A percentile compares a stretch with the other conserved stretches of the same genome.
Conservation (phyloP, 2,113 vertebrate species). For the Ammodytes marinus region DNA sequence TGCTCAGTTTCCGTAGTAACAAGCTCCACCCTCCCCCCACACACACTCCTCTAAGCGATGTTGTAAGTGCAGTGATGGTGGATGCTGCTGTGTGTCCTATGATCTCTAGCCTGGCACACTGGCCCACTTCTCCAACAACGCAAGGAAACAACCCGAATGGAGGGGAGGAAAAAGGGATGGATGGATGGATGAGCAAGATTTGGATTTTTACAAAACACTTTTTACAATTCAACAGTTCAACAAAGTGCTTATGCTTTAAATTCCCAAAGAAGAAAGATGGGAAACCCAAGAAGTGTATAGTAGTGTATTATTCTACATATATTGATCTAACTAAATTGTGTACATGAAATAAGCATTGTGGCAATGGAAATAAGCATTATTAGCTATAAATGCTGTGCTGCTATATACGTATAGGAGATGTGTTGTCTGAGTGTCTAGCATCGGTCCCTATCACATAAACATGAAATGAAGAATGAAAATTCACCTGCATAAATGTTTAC, state of each 20-base stretch:
- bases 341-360: too few species aligned
- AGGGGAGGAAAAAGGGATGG: neutral
- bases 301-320: neutral
- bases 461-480: neutral
- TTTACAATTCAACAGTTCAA: too few species aligned
- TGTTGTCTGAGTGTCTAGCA: too few species aligned
- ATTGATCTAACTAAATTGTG: neutral
- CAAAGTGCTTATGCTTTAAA: too few species aligned
- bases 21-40: constrained; percentile 21
- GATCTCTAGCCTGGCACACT: constrained; percentile 82
- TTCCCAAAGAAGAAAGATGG: neutral
- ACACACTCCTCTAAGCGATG: constrained; percentile 41
- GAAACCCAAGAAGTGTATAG: neutral
- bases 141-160: constrained; percentile 44
- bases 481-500: neutral
- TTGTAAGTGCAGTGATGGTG: constrained; percentile 63
- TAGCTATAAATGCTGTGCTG: too few species aligned
- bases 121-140: constrained; percentile 75
- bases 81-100: constrained; percentile 15
- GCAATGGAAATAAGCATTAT: too few species aligned
- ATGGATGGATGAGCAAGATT: neutral
- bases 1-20: constrained; percentile 81
- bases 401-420: too few species aligned
- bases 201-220: too few species aligned
- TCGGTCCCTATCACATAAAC: too few species aligned